Conservation (phyloP, 2,797 vertebrate species). For the Chloroceryle amazona region DNA sequence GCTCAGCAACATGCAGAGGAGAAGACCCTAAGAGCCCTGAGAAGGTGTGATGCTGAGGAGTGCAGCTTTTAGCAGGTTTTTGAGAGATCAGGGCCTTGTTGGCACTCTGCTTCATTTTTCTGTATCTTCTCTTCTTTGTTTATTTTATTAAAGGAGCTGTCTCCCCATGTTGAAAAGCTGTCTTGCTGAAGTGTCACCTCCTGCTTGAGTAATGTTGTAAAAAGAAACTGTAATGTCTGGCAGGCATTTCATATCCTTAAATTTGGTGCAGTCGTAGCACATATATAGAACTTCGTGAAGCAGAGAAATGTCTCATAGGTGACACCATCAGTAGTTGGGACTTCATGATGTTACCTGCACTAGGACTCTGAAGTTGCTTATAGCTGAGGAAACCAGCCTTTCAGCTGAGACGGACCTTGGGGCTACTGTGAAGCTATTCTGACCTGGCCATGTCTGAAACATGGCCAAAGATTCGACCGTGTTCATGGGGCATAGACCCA, state of each 20-base stretch:
- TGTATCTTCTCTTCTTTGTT: not conserved
- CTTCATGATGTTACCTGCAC: not conserved
- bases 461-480: fast-evolving
- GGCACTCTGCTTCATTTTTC: not conserved
- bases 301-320: constrained; percentile 10
- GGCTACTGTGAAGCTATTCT: not conserved
- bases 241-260: constrained; percentile 47
- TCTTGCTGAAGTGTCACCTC: constrained; percentile 10
- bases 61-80: not conserved
- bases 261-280: constrained; percentile 1
- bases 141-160: constrained; percentile 53
- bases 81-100: not conserved
- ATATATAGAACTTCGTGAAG: constrained; percentile 5
- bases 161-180: constrained; percentile 1
- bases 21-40: not conserved
- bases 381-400: not conserved
- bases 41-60: not conserved
- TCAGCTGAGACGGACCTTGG: not conserved
- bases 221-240: constrained; percentile 42
- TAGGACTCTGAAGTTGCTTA: not conserved
- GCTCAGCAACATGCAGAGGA: not conserved
- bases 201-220: constrained; percentile 34
- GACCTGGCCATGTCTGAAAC: not conserved
- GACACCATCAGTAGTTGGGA: not conserved
- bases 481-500: not conserved